Evolutionary conservation across 2,113 vertebrate species (phyloP).

Genomic region (Podarcis muralis): DNA sequence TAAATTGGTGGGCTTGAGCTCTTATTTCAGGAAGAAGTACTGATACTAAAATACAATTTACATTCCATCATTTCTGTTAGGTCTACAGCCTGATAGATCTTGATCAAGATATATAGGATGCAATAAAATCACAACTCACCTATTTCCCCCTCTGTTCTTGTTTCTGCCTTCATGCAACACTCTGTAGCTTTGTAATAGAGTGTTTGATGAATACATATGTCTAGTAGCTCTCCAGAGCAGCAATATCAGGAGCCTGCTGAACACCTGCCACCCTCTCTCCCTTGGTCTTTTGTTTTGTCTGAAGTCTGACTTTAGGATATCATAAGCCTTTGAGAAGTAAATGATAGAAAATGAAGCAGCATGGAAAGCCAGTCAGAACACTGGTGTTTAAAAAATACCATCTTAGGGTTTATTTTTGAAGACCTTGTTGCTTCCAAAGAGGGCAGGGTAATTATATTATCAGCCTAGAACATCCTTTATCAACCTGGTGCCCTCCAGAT

Average conservation of each 20-base stretch:
- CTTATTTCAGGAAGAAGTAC: slow-evolving; percentile 10
- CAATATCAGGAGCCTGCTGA: not conserved
- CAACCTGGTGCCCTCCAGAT: no score
- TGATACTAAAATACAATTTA: slow-evolving; percentile 14
- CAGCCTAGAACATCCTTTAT: no score
- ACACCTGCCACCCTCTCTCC: slow-evolving; percentile 6
- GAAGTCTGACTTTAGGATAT: not conserved
- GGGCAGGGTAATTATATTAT: not conserved
- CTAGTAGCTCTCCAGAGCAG: rapidly evolving
- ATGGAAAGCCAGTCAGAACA: not conserved
- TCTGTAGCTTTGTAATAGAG: not conserved
- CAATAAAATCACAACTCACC: not conserved
- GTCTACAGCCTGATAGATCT: slow-evolving; percentile 7
- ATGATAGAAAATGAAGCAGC: not conserved
- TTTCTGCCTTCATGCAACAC: not conserved
- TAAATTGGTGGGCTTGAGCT: not conserved
- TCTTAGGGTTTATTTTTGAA: not conserved
- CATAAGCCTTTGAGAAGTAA: not conserved
- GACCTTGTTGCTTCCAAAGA: not conserved
- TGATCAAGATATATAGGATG: not conserved
- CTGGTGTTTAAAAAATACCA: not conserved
- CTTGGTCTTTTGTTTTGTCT: not conserved
- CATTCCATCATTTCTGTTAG: not conserved
- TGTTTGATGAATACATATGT: not conserved
- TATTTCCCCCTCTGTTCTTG: not conserved